A percentile compares a stretch with the other conserved stretches of the same genome.
These are phyloP conservation scores for Napeogenes sylphis DNA, from an alignment of 2,888 invertebrate species.

Conservation along the genomic window DNA sequence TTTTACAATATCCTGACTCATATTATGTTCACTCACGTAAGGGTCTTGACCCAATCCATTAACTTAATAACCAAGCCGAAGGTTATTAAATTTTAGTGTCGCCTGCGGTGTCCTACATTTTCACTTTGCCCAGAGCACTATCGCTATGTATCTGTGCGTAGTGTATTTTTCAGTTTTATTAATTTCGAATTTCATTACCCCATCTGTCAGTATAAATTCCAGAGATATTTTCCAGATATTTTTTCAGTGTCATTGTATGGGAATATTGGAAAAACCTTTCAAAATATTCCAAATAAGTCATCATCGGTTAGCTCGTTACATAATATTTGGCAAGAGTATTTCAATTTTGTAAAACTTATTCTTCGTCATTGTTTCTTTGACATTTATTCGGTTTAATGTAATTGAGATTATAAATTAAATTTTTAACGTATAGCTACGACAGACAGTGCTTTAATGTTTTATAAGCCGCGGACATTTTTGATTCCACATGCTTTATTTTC, in stretches of 20 bases:
- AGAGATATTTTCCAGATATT: background rate
- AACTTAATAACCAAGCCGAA: slow-evolving; percentile 30
- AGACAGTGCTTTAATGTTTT: slow-evolving; percentile 11
- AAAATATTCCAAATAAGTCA: background rate
- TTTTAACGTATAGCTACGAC: slow-evolving; percentile 16
- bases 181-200: slow-evolving; percentile 5
- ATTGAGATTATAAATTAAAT: slow-evolving; percentile 18
- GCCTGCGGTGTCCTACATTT: slow-evolving; percentile 34
- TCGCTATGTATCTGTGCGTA: slow-evolving; percentile 8
- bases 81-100: slow-evolving; percentile 46
- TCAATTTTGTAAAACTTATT: background rate
- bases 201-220: background rate
- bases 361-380: slow-evolving; percentile 12
- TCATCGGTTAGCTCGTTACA: background rate
- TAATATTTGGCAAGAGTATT: slow-evolving; percentile 4
- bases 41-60: slow-evolving; percentile 7
- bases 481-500: slow-evolving; percentile 6
- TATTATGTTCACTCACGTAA: slow-evolving; percentile 7
- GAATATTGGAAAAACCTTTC: slow-evolving; percentile 1
- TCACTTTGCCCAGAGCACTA: slow-evolving; percentile 14
- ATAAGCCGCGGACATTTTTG: slow-evolving; percentile 1
- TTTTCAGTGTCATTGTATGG: background rate
- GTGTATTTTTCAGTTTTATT: slow-evolving; percentile 6
- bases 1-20: no score
- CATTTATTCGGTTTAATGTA: slow-evolving; percentile 20